These are phyloP conservation scores for Tichodroma muraria DNA, from an alignment of 2,113 vertebrate species.

Conservation along the genomic window DNA sequence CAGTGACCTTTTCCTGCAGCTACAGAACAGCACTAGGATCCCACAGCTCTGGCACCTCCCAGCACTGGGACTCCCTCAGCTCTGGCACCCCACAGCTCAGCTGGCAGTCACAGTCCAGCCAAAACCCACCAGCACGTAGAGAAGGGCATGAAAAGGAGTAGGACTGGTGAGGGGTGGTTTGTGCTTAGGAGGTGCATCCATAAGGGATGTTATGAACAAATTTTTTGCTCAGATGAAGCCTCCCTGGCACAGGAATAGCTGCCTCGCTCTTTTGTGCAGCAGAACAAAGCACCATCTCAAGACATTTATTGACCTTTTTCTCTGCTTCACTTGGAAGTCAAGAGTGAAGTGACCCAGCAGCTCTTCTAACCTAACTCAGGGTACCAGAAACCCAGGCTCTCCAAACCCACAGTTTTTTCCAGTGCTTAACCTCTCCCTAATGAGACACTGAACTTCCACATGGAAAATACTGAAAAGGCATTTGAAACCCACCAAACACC, in stretches of 20 bases:
- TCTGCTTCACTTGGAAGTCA: neutral
- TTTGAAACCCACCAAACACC: neutral
- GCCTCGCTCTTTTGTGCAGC: neutral
- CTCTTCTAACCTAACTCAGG: neutral
- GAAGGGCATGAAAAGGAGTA: rapidly evolving
- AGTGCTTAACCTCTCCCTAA: neutral
- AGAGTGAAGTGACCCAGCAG: neutral
- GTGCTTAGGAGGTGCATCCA: neutral
- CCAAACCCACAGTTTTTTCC: neutral
- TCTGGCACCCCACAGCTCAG: neutral
- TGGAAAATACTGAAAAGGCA: neutral
- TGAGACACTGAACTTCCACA: neutral
- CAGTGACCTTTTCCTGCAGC: neutral
- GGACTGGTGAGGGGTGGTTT: neutral
- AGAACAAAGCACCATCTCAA: neutral
- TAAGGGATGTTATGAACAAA: neutral
- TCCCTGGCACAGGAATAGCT: neutral
- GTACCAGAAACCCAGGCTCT: neutral
- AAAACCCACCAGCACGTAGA: rapidly evolving
- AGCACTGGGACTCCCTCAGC: neutral
- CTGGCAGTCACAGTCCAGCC: neutral
- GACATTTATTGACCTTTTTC: neutral
- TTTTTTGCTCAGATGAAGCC: neutral
- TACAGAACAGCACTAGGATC: neutral
- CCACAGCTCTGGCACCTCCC: neutral